A percentile compares a stretch with the other conserved stretches of the same genome.
These are phyloP conservation scores for Sceliomorpha sp. DNA, from an alignment of 2,888 invertebrate species.

Conservation along the genomic window DNA sequence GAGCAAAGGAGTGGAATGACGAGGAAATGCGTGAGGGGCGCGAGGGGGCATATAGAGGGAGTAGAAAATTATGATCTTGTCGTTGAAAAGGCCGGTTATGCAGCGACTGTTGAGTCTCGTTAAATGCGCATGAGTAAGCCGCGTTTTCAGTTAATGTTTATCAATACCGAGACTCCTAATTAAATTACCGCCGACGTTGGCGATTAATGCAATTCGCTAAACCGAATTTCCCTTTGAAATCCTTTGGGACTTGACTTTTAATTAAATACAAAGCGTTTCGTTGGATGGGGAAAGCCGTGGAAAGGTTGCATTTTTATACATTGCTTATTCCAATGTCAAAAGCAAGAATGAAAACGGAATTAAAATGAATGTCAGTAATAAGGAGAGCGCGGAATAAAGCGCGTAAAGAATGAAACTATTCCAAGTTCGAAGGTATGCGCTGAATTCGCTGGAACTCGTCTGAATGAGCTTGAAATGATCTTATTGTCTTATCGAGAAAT, in stretches of 20 bases:
- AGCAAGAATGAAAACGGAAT: too few relatives aligned
- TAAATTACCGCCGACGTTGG: constrained; percentile 44
- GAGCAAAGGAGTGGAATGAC: constrained; percentile 23
- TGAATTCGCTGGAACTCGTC: neutral
- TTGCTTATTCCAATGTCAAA: too few relatives aligned
- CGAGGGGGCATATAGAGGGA: constrained; percentile 5
- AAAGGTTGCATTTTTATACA: neutral
- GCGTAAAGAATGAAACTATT: too few relatives aligned
- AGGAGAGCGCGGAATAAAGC: too few relatives aligned
- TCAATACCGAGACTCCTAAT: constrained; percentile 44
- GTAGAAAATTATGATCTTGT: constrained; percentile 34
- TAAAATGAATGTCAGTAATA: too few relatives aligned
- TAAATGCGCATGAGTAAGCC: constrained; percentile 19
- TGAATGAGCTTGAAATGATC: neutral
- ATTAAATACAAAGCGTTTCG: constrained; percentile 30
- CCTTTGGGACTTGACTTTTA: constrained; percentile 30
- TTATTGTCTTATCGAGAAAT: too few relatives aligned
- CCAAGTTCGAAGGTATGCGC: too few relatives aligned
- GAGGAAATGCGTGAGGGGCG: neutral
- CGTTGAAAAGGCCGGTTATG: constrained; percentile 28
- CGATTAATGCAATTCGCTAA: constrained; percentile 46
- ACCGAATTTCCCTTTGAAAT: constrained; percentile 38
- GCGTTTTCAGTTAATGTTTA: constrained; percentile 43
- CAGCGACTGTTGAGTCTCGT: constrained; percentile 22
- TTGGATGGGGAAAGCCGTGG: neutral